A percentile compares a stretch with the other conserved stretches of the same genome.
These are phyloP conservation scores for Drosophila ezoana DNA, from an alignment of 2,888 invertebrate genomes.

Conservation along the genomic window DNA sequence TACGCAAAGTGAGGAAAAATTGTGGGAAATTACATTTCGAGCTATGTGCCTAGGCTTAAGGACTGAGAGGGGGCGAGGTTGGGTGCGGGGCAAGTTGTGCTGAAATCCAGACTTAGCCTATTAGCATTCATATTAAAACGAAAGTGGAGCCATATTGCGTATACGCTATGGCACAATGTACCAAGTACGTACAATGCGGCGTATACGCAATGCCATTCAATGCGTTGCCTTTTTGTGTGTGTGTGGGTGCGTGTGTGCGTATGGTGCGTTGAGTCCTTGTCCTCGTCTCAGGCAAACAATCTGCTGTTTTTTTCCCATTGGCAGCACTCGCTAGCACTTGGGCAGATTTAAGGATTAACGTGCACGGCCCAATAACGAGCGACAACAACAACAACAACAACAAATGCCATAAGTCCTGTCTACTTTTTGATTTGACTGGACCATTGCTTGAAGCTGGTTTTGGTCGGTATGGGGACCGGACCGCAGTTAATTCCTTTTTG, in stretches of 20 bases:
- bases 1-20: slow-evolving; percentile 81
- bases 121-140: slow-evolving; percentile 81
- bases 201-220: slow-evolving; percentile 59
- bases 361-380: slow-evolving; percentile 69
- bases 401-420: slow-evolving; percentile 64
- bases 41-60: slow-evolving; percentile 44
- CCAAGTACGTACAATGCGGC: slow-evolving; percentile 44
- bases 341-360: slow-evolving; percentile 81
- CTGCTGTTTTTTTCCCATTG: slow-evolving; percentile 55
- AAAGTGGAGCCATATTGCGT: slow-evolving; percentile 81
- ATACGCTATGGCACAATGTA: slow-evolving; percentile 56
- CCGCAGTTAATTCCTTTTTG: slow-evolving; percentile 78
- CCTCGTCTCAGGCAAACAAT: slow-evolving; percentile 59
- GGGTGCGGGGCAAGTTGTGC: slow-evolving; percentile 19
- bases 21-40: slow-evolving; percentile 79
- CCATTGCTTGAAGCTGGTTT: slow-evolving; percentile 27
- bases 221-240: slow-evolving; percentile 22
- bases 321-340: slow-evolving; percentile 67
- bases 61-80: background rate
- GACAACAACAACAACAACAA: slow-evolving; percentile 28
- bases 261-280: slow-evolving; percentile 14
- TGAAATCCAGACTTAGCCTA: slow-evolving; percentile 80
- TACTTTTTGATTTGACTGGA: slow-evolving; percentile 68
- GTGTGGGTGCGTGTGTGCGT: slow-evolving; percentile 8
- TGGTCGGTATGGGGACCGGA: background rate